Evolutionary conservation across 2,797 vertebrate species (phyloP), one percentile per base, ranked within the genome.

Genomic region (Amniataba percoides): DNA sequence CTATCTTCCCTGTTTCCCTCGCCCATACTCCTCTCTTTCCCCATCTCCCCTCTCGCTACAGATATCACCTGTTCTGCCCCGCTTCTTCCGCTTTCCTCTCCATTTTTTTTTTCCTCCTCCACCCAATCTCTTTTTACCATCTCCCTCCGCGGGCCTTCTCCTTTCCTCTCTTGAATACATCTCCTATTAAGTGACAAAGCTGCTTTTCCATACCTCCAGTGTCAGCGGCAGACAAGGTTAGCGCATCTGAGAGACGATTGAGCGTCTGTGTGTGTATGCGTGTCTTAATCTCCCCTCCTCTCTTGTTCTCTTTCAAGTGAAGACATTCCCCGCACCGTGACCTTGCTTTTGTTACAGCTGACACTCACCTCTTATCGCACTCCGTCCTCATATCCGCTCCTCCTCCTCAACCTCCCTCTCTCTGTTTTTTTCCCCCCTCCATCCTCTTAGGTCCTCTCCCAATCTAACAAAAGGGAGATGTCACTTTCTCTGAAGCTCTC

Each of bases 291-390:
- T 84, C 45, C 53, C 69, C 56, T 80, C 70, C 71, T 57, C 77
- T 89, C 87, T 86, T 88, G 88, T 91, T 90, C 87, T 57, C 75
- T 89, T 89, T 85, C 87, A 88, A 91, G 87, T 90, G 86, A 92
- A 91, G 90, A 94, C 91, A 90, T 88, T 92, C 80, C 71, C 81
- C 71, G 52, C 83, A 78, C 81, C 52, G 62, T 91, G 93, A 94
- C 93, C 93, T 94, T 93, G 91, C 93, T 91, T 31, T 93, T 93
- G 93, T 93, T 86, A 85, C 81, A 52, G 82, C 84, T 87, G 91
- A 90, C 88, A 90, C 89, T 90, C 90, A 89, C 90, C 92, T 92
- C 90, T 93, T 92, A 91, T 93, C 91, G 18, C 11, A 23, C 71
- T 81, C 87, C 53, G 78, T 91, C 91, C 87, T 88, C 84, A 83